Evolutionary conservation across 2,113 vertebrate species (phyloP), one percentile per base, ranked within the genome.

Genomic region (Lipophrys pholis): DNA sequence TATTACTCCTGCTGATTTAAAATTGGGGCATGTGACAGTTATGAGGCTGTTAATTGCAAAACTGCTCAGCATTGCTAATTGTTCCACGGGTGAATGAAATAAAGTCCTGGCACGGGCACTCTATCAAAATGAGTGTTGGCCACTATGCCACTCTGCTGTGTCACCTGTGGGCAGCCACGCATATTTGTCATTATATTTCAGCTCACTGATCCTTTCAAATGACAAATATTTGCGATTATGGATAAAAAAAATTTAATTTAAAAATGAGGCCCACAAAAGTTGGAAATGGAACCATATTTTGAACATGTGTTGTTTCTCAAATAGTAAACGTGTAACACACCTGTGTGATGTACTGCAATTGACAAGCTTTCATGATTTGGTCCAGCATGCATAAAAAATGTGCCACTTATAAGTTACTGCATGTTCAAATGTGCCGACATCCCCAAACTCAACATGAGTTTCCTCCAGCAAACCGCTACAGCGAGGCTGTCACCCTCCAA

Each of bases 51-150:
- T 94, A 93, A 93, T 93, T 94, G 90, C 89, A 84, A 93, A 93
- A 92, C 89, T 92, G 91, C 89, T 92, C 89, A 91, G 92, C 92
- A 92, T 91, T 91, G 87, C 92, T 93, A 93, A 94, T 94, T 93
- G 93, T 91, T 93, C 88, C 74, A 73, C 63, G 76, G 89, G 85
- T 89, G 89, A 89, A 87, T 87, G 86, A 89, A 91, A 91, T 89
- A 87, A 90, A 81, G 84, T 84, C 83, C 66, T 85, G 87, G 90
- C 89, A 89, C 79, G 73, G 79, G 81, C 85, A 79, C 86, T 92
- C 87, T 85, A 86, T 93, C 87, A 91, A 84, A 3, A 73, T 82
- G 35, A 64, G 38, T 70, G 62, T 58, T 66, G 68, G 57, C 76
- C 56, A 69, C 50, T 46, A 53, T 69, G 67, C 48, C 56, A 67